phyloP scores from a whole-genome alignment of 2,113 vertebrate genomes.

The Crotalus helleri region DNA sequence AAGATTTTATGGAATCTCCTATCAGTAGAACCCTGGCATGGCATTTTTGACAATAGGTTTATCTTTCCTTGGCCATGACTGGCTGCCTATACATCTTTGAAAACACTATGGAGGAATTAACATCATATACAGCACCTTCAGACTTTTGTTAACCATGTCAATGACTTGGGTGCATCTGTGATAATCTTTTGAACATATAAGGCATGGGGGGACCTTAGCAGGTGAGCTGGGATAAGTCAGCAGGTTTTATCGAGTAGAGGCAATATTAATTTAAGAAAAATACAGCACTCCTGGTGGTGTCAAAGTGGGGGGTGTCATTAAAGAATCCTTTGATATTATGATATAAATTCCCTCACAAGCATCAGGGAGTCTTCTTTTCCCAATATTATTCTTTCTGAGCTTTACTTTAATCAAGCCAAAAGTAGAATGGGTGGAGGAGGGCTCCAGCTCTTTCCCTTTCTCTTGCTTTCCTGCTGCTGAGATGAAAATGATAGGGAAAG shows the following conservation, averaged over 20 bases:
- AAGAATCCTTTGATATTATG: conserved; percentile 60
- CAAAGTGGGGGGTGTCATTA: conserved; percentile 47
- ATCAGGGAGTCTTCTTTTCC: conserved; percentile 50
- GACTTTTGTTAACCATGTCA: conserved; percentile 28
- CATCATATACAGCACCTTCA: neutral
- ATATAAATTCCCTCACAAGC: conserved; percentile 39
- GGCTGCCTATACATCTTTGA: conserved; percentile 20
- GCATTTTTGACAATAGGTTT: neutral
- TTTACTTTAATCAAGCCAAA: conserved; percentile 66
- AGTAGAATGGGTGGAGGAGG: conserved; percentile 62
- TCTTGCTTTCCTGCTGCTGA: conserved; percentile 11
- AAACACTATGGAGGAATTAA: neutral
- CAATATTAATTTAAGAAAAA: conserved; percentile 21
- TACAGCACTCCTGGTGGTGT: conserved; percentile 12
- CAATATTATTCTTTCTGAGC: conserved; percentile 59
- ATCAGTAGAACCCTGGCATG: neutral
- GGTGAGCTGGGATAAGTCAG: conserved; percentile 57
- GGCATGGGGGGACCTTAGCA: conserved; percentile 56
- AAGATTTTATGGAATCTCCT: neutral
- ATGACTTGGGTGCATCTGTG: conserved; percentile 13
- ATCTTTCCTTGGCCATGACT: neutral
- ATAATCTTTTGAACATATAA: conserved; percentile 56
- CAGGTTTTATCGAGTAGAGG: conserved; percentile 14
- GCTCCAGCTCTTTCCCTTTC: conserved; percentile 28
- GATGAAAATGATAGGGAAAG: neutral